Percentiles rank a stretch among this genome's conserved stretches.
phyloP scores from a whole-genome alignment of 2,797 vertebrate genomes.

The Cichlasoma orientale region DNA sequence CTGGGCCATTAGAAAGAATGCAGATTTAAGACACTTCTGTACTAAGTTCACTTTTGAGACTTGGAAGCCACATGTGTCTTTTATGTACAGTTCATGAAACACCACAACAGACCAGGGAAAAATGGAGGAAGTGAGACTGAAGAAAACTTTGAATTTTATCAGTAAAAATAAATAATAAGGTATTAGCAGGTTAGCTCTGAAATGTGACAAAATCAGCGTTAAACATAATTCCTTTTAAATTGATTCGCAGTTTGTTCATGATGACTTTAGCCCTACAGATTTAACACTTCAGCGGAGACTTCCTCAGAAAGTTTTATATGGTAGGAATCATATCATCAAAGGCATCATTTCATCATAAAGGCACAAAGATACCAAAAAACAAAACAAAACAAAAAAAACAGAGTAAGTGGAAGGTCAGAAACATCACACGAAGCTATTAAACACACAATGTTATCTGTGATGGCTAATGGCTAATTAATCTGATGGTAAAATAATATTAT shows the following conservation, averaged over 20 bases:
- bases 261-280: not conserved
- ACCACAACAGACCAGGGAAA: not conserved
- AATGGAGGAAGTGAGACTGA: not conserved
- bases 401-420: constrained; percentile 13
- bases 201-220: not conserved
- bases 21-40: not conserved
- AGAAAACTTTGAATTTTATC: not conserved
- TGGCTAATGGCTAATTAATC: constrained; percentile 26
- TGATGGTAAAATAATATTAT: not conserved
- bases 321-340: too few relatives aligned
- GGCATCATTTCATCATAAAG: not conserved
- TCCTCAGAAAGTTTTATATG: not conserved
- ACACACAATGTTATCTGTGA: constrained; percentile 2
- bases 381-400: not conserved
- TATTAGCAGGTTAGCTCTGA: too few relatives aligned
- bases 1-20: not conserved
- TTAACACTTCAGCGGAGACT: not conserved
- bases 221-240: not conserved
- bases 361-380: not conserved
- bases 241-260: not conserved
- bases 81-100: not conserved
- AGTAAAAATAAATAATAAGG: not conserved
- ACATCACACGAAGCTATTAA: constrained; percentile 3
- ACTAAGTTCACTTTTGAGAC: too few relatives aligned
- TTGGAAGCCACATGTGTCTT: not conserved